Percentiles rank a stretch among this genome's conserved stretches.
Conservation (phyloP, 2,797 vertebrate species). For the Sebastes glaucus region DNA sequence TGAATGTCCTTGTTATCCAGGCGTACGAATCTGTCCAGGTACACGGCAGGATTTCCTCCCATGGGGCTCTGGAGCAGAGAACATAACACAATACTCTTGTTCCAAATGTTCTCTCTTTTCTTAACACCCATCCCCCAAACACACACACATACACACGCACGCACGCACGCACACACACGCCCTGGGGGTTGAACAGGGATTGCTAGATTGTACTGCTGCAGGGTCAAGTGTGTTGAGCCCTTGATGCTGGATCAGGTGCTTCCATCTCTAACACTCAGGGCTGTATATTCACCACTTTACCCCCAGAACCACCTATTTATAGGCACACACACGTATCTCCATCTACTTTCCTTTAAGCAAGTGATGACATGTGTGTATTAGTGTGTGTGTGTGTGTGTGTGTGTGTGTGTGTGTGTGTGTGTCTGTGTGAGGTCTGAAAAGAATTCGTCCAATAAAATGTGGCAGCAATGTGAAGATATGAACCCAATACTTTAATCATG, state of each 20-base stretch:
- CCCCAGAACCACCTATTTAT: conserved; percentile 33
- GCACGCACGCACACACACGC: conserved; percentile 6
- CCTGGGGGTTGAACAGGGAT: conserved; percentile 62
- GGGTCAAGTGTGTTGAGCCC: conserved; percentile 76
- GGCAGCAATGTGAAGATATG: neutral
- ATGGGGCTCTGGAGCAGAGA: conserved; percentile 51
- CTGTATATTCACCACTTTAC: conserved; percentile 50
- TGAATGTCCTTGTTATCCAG: conserved; percentile 77
- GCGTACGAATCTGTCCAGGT: conserved; percentile 64
- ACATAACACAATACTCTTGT: conserved; percentile 69
- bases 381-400: neutral
- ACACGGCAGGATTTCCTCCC: conserved; percentile 70
- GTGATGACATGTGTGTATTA: conserved; percentile 6
- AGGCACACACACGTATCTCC: conserved; percentile 10
- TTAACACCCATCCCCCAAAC: conserved; percentile 51
- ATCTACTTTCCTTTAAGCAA: conserved; percentile 58
- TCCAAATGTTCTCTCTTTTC: conserved; percentile 62
- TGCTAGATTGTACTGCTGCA: conserved; percentile 73
- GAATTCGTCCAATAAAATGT: neutral
- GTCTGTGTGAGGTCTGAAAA: neutral
- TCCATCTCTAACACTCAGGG: conserved; percentile 67
- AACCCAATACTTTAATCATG: neutral
- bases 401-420: neutral
- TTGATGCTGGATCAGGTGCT: conserved; percentile 73
- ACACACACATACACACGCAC: neutral